Conservation (phyloP, 2,888 invertebrate genomes). For the Tridacna crocea region DNA sequence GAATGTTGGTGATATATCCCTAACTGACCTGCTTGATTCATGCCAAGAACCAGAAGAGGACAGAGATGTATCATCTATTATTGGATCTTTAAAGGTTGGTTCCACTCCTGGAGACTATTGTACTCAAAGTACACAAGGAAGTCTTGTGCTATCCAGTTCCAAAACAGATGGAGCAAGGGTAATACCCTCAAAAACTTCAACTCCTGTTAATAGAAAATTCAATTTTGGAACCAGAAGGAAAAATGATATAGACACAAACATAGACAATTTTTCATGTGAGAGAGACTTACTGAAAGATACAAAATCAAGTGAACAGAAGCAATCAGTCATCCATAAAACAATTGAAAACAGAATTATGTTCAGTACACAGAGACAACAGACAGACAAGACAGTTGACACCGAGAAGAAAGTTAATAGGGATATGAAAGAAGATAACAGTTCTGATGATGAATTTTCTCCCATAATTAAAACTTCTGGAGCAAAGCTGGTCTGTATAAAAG, state of each 20-base stretch:
- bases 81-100: slow-evolving; percentile 26
- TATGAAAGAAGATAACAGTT: not conserved
- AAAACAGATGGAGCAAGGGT: not conserved
- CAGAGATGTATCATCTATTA: not conserved
- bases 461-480: slow-evolving; percentile 20
- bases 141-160: slow-evolving; percentile 9
- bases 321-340: slow-evolving; percentile 39
- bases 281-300: not conserved
- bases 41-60: slow-evolving; percentile 48
- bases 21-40: slow-evolving; percentile 65
- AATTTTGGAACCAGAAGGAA: not conserved
- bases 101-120: slow-evolving; percentile 1
- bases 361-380: slow-evolving; percentile 11
- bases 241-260: not conserved
- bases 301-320: not conserved
- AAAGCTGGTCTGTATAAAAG: slow-evolving; percentile 57
- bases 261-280: not conserved
- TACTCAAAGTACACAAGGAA: slow-evolving; percentile 8
- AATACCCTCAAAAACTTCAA: slow-evolving; percentile 31
- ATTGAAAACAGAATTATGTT: slow-evolving; percentile 57
- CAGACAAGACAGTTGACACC: not conserved
- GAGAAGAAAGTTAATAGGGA: not conserved
- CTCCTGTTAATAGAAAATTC: slow-evolving; percentile 15
- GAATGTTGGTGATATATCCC: slow-evolving; percentile 46
- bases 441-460: slow-evolving; percentile 29